Base-by-base conservation (phyloP, 2,888 invertebrate species). In the Pimpla rufipes region DNA sequence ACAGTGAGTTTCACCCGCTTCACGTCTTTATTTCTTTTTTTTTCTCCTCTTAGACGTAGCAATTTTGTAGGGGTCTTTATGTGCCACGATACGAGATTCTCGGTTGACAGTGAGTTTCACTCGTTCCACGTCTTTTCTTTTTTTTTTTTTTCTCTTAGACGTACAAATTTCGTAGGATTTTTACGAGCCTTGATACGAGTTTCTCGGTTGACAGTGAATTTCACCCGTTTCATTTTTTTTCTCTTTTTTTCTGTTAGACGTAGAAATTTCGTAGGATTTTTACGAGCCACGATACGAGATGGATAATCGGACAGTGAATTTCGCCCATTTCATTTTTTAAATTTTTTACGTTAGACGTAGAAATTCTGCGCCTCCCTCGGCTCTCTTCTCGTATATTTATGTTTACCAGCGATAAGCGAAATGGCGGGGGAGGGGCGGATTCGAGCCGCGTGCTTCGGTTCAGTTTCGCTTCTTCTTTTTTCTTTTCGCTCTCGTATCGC, bases 1-100 rank as follows among this genome's bases (percentile, higher is more conserved):
- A 89, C 79, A 85, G 90, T 90, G 80, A 90, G 91, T 89, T 10
- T 57, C 18, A n/a, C n/a, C n/a, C n/a, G n/a, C n/a, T n/a, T n/a
- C n/a, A n/a, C n/a, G n/a, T 55, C 1, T 45, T n/a, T 57, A 18
- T 74, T 16, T 7, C 16, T 18, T 13, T n/a, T 68, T 4, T 4
- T 23, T 29, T 29, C 5, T 29, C 5, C 3, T 29, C 29, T 29
- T 5, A 29, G 29, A n/a, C n/a, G n/a, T n/a, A n/a, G n/a, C n/a
- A n/a, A n/a, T n/a, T n/a, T n/a, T n/a, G n/a, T n/a, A n/a, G n/a
- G 84, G 81, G 40, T n/a, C n/a, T n/a, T n/a, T n/a, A n/a, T n/a
- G n/a, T n/a, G n/a, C n/a, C n/a, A 83, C 85, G 16, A 66, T 75
- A 13, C 77, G 76, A 68, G 84, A 70, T 88, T 88, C 79, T 86